Percentiles rank a stretch among this genome's conserved stretches.
phyloP scores from a whole-genome alignment of 2,797 vertebrate genomes.

The Catharus ustulatus region DNA sequence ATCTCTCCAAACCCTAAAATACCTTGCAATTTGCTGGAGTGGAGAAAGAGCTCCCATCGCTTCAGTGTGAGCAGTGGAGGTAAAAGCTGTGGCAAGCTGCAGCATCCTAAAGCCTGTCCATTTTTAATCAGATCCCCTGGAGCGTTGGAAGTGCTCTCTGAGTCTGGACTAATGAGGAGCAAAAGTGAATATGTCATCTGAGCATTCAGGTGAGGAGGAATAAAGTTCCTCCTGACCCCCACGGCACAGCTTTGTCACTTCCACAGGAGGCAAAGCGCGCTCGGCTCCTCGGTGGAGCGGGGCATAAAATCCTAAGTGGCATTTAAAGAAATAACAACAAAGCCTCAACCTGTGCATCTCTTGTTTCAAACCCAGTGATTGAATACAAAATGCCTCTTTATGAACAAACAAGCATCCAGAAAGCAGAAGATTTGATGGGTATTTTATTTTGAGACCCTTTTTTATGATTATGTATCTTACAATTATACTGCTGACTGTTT shows the following conservation, averaged over 20 bases:
- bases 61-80: neutral
- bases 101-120: neutral
- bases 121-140: neutral
- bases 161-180: slow-evolving; percentile 35
- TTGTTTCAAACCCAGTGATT: neutral
- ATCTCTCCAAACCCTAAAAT: neutral
- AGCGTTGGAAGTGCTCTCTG: neutral
- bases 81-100: neutral
- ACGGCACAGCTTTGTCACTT: fast-evolving
- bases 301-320: neutral
- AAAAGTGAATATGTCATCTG: slow-evolving; percentile 15
- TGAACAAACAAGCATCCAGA: neutral
- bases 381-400: neutral
- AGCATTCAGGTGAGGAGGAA: slow-evolving; percentile 9
- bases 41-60: neutral
- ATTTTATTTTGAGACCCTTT: neutral
- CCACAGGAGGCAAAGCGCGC: neutral
- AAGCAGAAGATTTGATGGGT: neutral
- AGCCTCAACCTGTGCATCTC: neutral
- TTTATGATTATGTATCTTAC: slow-evolving; percentile 7
- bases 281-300: neutral
- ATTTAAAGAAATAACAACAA: neutral
- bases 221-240: neutral
- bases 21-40: neutral
- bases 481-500: slow-evolving; percentile 18